Evolutionary conservation across 2,888 invertebrate species (phyloP), one percentile per base, ranked within the genome.

Genomic region (Spialia ferax): DNA sequence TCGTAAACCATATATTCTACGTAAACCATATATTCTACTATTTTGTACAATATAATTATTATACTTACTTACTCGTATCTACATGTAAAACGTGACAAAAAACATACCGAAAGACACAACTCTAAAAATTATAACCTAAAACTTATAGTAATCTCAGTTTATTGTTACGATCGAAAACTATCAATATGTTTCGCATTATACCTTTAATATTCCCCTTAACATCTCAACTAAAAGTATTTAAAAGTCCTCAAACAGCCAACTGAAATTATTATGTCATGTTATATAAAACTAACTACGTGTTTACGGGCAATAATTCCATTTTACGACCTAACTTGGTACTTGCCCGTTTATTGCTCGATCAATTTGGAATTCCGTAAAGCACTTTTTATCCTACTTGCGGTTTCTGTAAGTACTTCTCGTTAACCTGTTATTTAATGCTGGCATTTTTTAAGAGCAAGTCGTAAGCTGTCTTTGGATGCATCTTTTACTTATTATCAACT

Each of bases 221-320:
- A 20, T 65, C n/a, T 1, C 32, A 35, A 13, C 18, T 59, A 20
- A 59, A 65, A 65, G 52, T 59, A 57, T 65, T 65, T 59, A 59
- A 48, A 65, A 65, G 13, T 65, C 57, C n/a, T 65, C 38, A 65
- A 65, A 6, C 50, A 59, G 52, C 57, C 38, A 38, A 57, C 57
- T 59, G 26, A 26, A 65, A 65, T 65, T 11, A 65, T 65, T 57
- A 64, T 65, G n/a, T 64, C 64, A 56, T 48, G 63, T 63, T 63
- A 57, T 38, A 64, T 64, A 35, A 50, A 50, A 57, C 57, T 32
- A 64, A 57, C 57, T 50, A 64, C 35, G 56, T 57, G 64, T 48
- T 64, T 48, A 64, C 50, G 64, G 50, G 64, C 57, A 18, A 65
- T 59, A 65, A 65, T 65, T 65, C 32, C 38, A 35, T 38, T 65